Evolutionary conservation across 2,113 vertebrate species (phyloP).

Genomic region (Callipepla californica): DNA sequence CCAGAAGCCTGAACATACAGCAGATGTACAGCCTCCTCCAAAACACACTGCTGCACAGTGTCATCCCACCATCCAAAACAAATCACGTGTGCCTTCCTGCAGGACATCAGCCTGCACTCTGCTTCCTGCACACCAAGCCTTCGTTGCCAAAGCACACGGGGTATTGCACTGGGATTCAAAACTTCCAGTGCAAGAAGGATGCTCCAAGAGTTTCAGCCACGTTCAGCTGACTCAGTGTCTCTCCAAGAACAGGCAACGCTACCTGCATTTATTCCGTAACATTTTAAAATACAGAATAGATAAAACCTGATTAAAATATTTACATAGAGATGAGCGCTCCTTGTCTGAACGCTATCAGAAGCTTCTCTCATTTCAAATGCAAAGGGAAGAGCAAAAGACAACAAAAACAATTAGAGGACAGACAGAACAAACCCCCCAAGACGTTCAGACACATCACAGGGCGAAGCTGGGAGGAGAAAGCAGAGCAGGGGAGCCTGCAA

Average conservation of each 20-base stretch:
- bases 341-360: background rate
- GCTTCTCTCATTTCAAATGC: background rate
- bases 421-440: background rate
- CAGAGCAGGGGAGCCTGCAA: background rate
- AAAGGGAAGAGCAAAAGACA: background rate
- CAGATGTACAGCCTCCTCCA: background rate
- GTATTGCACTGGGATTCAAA: background rate
- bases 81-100: rapidly evolving
- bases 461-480: background rate
- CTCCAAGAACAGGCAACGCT: background rate
- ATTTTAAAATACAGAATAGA: background rate
- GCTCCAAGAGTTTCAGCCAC: background rate
- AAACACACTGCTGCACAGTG: background rate
- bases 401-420: background rate
- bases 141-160: too few species aligned
- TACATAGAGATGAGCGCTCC: background rate
- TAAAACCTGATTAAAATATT: background rate
- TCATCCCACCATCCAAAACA: background rate
- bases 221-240: background rate
- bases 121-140: background rate
- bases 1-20: background rate
- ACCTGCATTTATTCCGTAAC: background rate
- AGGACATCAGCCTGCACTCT: background rate
- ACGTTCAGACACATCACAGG: background rate
- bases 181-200: background rate